Base-by-base conservation (phyloP, 2,888 invertebrate species). In the Zeuzera pyrina region DNA sequence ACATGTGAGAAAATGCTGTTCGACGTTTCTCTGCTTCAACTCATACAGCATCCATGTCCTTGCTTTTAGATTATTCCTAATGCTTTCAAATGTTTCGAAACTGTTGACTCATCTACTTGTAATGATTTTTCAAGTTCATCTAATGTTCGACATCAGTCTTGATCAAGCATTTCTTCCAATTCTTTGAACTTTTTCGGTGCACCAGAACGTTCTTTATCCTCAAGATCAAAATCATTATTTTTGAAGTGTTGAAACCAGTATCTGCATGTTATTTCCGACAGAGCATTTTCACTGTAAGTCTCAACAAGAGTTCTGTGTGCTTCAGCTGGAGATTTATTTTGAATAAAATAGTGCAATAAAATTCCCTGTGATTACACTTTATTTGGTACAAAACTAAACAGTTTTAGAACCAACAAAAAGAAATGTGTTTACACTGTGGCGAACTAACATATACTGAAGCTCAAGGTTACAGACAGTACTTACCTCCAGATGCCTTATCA, bases 221-320 rank as follows among this genome's bases (percentile, higher is more conserved):
- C 24, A 24, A 24, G 24, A 8, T 31, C 26, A 25, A 16, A 31
- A 31, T 31, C 23, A 25, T 25, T 31, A 31, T 25, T 31, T 31
- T 31, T 31, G 3, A 31, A 31, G 25, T 19, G 25, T 3, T 13
- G 10, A 15, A 31, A 31, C 25, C 31, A 25, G 25, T 31, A 4
- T 31, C 26, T 25, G 10, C 15, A 31, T 25, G 31, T 31, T 4
- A 25, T 31, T 16, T 14, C 10, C 14, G 31, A 31, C 24, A 31
- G 8, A 24, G 31, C 24, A 24, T 23, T 31, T 8, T 14, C 31
- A 31, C 4, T 24, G 15, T 23, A 14, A 23, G 25, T 31, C n/a
- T 31, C 31, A 31, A 23, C 31, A 31, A 23, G 31, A 31, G 24
- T 31, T 31, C 25, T 31, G 3, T 31, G 31, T 26, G 26, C 31